Percentiles rank a stretch among this genome's conserved stretches.
These are phyloP conservation scores for Lordiphosa collinella DNA, from an alignment of 1,140 invertebrate species.

Conservation along the genomic window DNA sequence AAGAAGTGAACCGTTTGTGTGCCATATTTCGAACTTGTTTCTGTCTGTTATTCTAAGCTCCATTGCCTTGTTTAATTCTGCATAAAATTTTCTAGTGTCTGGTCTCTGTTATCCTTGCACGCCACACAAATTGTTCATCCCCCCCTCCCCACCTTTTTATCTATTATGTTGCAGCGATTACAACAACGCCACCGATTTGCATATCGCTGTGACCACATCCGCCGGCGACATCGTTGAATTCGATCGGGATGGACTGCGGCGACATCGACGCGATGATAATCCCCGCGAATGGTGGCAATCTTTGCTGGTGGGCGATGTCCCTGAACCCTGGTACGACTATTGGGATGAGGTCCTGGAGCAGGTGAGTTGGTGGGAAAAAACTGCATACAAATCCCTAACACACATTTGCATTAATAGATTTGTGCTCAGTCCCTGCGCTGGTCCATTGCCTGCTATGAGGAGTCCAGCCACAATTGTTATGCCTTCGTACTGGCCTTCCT, in stretches of 20 bases:
- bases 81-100: background rate
- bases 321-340: slow-evolving; percentile 85
- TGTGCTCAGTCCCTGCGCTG: slow-evolving; percentile 83
- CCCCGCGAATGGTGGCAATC: slow-evolving; percentile 83
- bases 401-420: slow-evolving; percentile 76
- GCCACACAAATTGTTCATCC: slow-evolving; percentile 19
- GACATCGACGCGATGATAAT: slow-evolving; percentile 79
- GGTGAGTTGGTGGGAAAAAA: slow-evolving; percentile 69
- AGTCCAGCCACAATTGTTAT: slow-evolving; percentile 88
- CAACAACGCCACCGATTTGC: slow-evolving; percentile 88
- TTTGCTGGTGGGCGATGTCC: slow-evolving; percentile 84
- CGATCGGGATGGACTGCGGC: slow-evolving; percentile 85
- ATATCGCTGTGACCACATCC: slow-evolving; percentile 90
- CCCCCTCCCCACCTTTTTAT: background rate
- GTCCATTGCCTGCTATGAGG: slow-evolving; percentile 85
- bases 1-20: too few species aligned
- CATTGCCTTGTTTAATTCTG: background rate
- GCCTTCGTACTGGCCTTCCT: slow-evolving; percentile 89
- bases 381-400: slow-evolving; percentile 37
- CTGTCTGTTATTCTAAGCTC: background rate
- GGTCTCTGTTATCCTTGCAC: slow-evolving; percentile 1
- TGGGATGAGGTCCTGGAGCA: slow-evolving; percentile 87
- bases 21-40: background rate
- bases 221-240: slow-evolving; percentile 88
- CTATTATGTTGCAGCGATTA: slow-evolving; percentile 83